Evolutionary conservation across 2,888 invertebrate species (phyloP).

Genomic region (Oxytorus armatus): DNA sequence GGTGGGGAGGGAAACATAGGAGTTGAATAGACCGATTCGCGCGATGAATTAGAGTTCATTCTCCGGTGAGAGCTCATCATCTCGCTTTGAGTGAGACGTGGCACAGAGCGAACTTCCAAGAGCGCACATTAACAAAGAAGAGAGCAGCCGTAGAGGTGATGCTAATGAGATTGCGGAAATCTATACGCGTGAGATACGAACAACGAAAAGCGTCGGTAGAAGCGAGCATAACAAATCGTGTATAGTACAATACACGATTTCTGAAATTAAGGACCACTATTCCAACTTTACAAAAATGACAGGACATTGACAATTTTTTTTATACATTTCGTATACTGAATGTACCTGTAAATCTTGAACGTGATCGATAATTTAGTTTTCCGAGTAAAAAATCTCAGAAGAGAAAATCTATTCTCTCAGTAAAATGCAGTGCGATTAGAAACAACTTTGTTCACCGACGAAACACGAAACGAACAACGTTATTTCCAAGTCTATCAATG

Average conservation of each 20-base stretch:
- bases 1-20: slow-evolving; percentile 2
- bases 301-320: no score
- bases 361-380: no score
- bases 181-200: slow-evolving; percentile 29
- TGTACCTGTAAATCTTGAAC: no score
- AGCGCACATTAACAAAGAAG: slow-evolving; percentile 14
- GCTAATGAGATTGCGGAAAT: slow-evolving; percentile 56
- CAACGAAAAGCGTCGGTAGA: slow-evolving; percentile 1
- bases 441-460: no score
- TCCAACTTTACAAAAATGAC: no score
- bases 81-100: background rate
- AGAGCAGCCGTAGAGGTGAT: background rate
- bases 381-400: no score
- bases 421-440: no score
- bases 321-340: no score
- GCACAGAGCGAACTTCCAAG: slow-evolving; percentile 10
- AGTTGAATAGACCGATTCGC: slow-evolving; percentile 36
- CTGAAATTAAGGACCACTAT: background rate
- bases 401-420: no score
- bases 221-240: background rate
- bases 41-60: slow-evolving; percentile 35
- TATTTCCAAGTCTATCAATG: no score
- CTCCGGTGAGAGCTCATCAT: slow-evolving; percentile 18
- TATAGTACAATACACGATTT: background rate
- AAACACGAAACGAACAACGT: no score